Evolutionary conservation across 2,888 invertebrate species (phyloP).

Genomic region (Penaeus monodon): DNA sequence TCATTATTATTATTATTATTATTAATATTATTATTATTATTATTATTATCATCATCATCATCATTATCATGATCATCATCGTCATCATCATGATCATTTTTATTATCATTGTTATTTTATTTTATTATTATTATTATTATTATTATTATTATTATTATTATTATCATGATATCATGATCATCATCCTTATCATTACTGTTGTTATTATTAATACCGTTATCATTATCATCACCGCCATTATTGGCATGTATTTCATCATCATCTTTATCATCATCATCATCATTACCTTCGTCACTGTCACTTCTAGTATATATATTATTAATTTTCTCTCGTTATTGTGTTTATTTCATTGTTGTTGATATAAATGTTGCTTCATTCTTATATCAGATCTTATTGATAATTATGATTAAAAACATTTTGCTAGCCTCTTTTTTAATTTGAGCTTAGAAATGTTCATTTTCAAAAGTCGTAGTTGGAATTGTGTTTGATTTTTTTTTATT

Average conservation of each 20-base stretch:
- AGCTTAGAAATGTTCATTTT: background rate
- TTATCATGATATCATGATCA: too few relatives aligned
- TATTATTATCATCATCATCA: background rate
- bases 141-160: too few relatives aligned
- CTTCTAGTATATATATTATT: conserved; percentile 28
- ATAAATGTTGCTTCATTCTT: conserved; percentile 1
- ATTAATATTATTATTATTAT: background rate
- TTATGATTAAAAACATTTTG: conserved; percentile 30
- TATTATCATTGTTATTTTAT: background rate
- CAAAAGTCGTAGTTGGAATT: background rate
- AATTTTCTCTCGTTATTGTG: background rate
- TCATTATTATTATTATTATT: background rate
- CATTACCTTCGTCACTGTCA: background rate
- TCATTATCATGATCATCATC: background rate
- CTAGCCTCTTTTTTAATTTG: background rate
- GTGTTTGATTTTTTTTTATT: background rate
- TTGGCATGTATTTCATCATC: background rate
- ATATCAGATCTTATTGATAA: conserved; percentile 14
- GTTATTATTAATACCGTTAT: background rate
- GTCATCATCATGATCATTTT: background rate
- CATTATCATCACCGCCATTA: background rate
- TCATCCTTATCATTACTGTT: background rate
- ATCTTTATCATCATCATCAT: background rate
- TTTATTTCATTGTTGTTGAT: background rate
- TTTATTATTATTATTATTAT: background rate